Base-by-base conservation (phyloP, 2,888 invertebrate species). In the Myopa tessellatipennis region DNA sequence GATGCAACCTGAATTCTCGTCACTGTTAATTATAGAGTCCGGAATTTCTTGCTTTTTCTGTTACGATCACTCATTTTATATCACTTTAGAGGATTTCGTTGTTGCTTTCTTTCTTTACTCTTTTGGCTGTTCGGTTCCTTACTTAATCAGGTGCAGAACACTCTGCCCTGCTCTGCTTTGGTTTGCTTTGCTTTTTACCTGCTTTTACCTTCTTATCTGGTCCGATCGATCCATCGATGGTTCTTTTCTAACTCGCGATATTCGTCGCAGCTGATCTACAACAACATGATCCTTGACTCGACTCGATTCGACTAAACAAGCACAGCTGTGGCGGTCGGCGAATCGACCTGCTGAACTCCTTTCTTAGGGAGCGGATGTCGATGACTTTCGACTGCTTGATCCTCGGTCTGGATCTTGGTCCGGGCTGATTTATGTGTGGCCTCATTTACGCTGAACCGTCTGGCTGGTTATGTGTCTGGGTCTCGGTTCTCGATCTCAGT, bases 71-170 rank as follows among this genome's bases (percentile, higher is more conserved):
- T 67, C 74, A 67, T 52, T 74, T 74, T 55, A 38, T 52, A 38
- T 67, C 40, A 65, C 63, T 74, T 50, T 36, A 18, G 68, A 38
- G 40, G 8, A 38, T 45, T 6, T 40, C 18, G 36, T 26, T 26
- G 34, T 55, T 58, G n/a, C 50, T 26, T 26, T 26, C 2, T 26
- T 45, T 74, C 14, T 34, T 58, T 34, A 36, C 10, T 71, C n/a
- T 38, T 12, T 18, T 72, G 36, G 38, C 38, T 52, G 26, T 34
- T 65, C 26, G 65, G 65, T 67, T 26, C 3, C 26, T 26, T 36
- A 65, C n/a, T 80, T 82, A 83, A 83, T 83, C 83, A 83, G 83
- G 83, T 83, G 83, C 83, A 82, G 82, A 79, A 79, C 79, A 80
- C 79, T 79, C 67, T 67, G 67, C 55, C 55, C 67, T 65, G 50